These are phyloP conservation scores for Dromiciops gliroides DNA, from an alignment of 2,113 vertebrate genomes.

Conservation along the genomic window DNA sequence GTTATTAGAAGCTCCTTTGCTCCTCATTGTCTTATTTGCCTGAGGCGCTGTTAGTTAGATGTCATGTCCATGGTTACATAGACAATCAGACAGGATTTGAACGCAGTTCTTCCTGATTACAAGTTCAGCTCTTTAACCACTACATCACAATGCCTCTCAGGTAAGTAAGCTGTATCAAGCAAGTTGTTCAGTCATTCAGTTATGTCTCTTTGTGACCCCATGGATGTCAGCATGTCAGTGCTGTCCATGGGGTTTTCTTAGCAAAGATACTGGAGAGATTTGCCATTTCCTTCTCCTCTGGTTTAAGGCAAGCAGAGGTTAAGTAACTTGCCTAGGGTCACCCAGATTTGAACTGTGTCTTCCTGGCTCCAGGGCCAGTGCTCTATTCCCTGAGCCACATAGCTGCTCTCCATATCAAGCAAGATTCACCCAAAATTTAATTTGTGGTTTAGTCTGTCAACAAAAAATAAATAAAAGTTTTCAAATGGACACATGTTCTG, in stretches of 20 bases:
- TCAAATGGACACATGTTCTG: no score
- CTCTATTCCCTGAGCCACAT: no score
- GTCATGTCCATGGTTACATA: neutral
- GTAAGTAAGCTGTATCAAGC: neutral
- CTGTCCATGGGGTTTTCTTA: no score
- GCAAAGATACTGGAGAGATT: no score
- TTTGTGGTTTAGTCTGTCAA: neutral
- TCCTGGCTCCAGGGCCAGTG: no score
- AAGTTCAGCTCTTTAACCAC: neutral
- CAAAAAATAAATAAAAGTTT: neutral
- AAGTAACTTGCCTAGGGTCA: no score
- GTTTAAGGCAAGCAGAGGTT: no score
- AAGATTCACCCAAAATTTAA: neutral
- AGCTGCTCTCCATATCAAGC: no score
- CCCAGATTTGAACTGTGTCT: no score
- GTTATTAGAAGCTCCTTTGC: neutral
- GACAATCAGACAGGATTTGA: neutral
- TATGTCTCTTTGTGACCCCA: no score
- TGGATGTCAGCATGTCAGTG: no score
- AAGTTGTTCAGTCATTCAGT: neutral
- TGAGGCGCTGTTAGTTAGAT: neutral
- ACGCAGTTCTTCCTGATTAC: neutral
- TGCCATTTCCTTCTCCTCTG: no score
- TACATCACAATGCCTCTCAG: neutral
- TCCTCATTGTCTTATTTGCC: neutral